Evolutionary conservation across 2,797 vertebrate genomes (phyloP), one percentile per base, ranked within the genome.

Genomic region (Aulostomus chinensis): DNA sequence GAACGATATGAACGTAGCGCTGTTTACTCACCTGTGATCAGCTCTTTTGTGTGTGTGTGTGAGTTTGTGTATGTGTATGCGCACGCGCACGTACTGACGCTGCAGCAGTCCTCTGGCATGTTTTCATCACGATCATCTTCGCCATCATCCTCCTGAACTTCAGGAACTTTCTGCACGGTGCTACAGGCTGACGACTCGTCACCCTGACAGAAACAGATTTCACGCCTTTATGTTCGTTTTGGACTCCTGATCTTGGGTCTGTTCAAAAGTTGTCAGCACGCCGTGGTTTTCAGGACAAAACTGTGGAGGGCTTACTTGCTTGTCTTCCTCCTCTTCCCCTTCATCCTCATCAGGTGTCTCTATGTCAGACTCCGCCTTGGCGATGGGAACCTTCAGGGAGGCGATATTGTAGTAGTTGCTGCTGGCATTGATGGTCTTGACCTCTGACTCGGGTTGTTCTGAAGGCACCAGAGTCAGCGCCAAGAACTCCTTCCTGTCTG

Each of bases 81-180:
- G 18, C 36, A 53, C 50, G 49, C 33, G 14, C 52, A 4, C 41
- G 1, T 71, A 87, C 83, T 22, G 1, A 75, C 89, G 0, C 86
- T 95, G 73, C 83, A 98, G 63, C 97, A 99, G 57, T 93, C 89
- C 37, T 89, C 88, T 0, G 95, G 96, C 18, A 65, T 76, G 0
- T 86, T 84, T 12, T 52, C 47, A 1, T 94, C 91, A 0, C n/a
- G n/a, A n/a, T 89, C 89, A 22, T 89, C 92, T 2, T 93, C 86
- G 0, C 84, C 85, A 43, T 88, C 88, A 0, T 80, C 83, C 30
- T 83, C 85, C 0, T 78, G 78, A 0, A 64, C 73, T 0, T 90
- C 89, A 31, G 92, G 90, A 22, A 85, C 84, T 65, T 89, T 93
- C 65, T 96, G 92, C 0, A 92, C 88, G 0, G 95, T 96, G 80